These are phyloP conservation scores for Gonatopus flavifemur DNA, from an alignment of 1,140 invertebrate genomes.

Conservation along the genomic window DNA sequence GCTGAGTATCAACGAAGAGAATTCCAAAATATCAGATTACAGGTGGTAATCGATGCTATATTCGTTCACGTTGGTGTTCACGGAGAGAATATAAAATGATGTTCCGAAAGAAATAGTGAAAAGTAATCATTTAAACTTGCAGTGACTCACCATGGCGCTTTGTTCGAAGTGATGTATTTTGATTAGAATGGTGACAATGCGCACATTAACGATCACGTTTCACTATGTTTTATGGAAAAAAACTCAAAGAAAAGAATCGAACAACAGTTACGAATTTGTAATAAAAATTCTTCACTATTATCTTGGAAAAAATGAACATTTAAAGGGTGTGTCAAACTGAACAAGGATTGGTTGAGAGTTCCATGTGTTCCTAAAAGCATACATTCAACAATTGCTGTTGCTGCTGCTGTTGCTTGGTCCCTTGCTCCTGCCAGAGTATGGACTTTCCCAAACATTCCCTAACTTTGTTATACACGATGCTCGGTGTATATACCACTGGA, in stretches of 20 bases:
- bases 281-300: slow-evolving; percentile 27
- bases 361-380: slow-evolving; percentile 20
- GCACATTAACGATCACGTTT: not conserved
- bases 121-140: no score
- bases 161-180: not conserved
- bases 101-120: no score
- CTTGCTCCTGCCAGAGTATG: no score
- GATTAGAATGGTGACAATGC: not conserved
- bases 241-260: slow-evolving; percentile 4
- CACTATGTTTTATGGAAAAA: not conserved
- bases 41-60: not conserved
- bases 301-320: slow-evolving; percentile 47
- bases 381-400: no score
- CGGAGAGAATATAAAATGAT: no score
- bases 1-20: no score
- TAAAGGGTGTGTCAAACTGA: slow-evolving; percentile 52
- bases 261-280: slow-evolving; percentile 16
- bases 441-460: no score
- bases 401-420: no score
- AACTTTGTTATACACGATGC: no score
- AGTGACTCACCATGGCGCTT: slow-evolving; percentile 40
- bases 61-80: no score
- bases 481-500: no score
- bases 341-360: slow-evolving; percentile 33
- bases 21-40: no score